These are phyloP conservation scores for Chouioia cunea DNA, from an alignment of 2,888 invertebrate species.

Conservation along the genomic window DNA sequence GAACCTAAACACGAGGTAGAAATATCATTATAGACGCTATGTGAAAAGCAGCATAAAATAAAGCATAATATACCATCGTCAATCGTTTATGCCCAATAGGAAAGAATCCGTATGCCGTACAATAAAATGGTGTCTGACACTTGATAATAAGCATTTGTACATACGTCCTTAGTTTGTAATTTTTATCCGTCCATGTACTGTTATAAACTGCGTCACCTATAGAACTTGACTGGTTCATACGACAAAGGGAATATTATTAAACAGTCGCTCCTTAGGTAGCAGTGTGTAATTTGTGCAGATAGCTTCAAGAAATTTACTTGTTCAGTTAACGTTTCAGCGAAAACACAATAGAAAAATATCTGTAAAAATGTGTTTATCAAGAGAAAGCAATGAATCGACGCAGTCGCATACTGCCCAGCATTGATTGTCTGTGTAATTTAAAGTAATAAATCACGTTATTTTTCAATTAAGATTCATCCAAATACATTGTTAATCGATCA, in stretches of 20 bases:
- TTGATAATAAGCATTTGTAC: no score
- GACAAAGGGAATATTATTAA: no score
- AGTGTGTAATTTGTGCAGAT: background rate
- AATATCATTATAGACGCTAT: no score
- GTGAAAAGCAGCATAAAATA: no score
- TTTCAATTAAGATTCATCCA: no score
- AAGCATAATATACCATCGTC: no score
- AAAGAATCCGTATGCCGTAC: no score
- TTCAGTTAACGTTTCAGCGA: slow-evolving; percentile 16
- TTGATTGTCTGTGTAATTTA: slow-evolving; percentile 4
- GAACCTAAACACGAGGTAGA: no score
- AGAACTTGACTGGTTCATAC: background rate
- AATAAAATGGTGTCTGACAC: no score
- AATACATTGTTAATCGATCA: no score
- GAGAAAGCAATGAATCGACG: background rate
- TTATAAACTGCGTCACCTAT: slow-evolving; percentile 4
- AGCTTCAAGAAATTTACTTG: slow-evolving; percentile 3
- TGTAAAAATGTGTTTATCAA: background rate
- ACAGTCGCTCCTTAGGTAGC: background rate
- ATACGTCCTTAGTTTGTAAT: background rate
- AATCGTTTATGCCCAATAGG: no score
- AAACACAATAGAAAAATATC: slow-evolving; percentile 23
- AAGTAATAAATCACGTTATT: no score
- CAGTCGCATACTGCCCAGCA: background rate
- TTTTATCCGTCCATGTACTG: slow-evolving; percentile 3